Conservation (phyloP, 1,140 invertebrate genomes). For the Sycobia sp. region DNA sequence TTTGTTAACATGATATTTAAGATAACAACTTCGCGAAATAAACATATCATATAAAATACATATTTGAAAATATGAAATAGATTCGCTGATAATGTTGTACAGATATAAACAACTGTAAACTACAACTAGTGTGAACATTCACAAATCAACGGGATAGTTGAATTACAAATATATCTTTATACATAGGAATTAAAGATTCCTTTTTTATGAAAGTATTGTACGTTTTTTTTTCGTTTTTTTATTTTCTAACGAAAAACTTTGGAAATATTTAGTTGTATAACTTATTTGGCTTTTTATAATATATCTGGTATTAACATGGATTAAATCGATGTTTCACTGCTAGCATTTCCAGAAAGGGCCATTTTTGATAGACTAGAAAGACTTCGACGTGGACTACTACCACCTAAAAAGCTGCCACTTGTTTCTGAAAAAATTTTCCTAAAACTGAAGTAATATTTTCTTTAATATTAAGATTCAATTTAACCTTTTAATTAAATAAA, state of each 20-base stretch:
- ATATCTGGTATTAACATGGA: conserved; percentile 1
- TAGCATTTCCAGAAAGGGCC: conserved; percentile 67
- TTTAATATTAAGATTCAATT: neutral
- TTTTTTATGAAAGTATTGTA: conserved; percentile 8
- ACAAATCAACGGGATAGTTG: conserved; percentile 15
- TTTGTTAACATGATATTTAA: conserved; percentile 28
- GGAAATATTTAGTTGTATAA: conserved; percentile 17
- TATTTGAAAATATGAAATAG: conserved; percentile 34
- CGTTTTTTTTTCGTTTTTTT: neutral
- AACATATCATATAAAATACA: conserved; percentile 36
- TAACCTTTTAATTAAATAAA: neutral
- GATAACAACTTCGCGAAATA: conserved; percentile 32
- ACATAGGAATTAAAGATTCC: conserved; percentile 11
- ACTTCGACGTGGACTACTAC: conserved; percentile 72
- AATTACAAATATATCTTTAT: conserved; percentile 18
- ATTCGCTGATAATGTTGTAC: conserved; percentile 22
- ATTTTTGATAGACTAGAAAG: conserved; percentile 74
- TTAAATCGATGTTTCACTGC: conserved; percentile 47
- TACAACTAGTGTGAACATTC: conserved; percentile 18
- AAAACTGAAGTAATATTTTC: conserved; percentile 64
- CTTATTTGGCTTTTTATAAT: conserved; percentile 33
- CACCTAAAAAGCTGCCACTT: conserved; percentile 63
- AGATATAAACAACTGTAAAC: conserved; percentile 20
- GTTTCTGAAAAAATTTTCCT: conserved; percentile 72
- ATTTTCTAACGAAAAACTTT: neutral